phyloP scores from a whole-genome alignment of 2,113 vertebrate species.

The Pterocles orientalis region DNA sequence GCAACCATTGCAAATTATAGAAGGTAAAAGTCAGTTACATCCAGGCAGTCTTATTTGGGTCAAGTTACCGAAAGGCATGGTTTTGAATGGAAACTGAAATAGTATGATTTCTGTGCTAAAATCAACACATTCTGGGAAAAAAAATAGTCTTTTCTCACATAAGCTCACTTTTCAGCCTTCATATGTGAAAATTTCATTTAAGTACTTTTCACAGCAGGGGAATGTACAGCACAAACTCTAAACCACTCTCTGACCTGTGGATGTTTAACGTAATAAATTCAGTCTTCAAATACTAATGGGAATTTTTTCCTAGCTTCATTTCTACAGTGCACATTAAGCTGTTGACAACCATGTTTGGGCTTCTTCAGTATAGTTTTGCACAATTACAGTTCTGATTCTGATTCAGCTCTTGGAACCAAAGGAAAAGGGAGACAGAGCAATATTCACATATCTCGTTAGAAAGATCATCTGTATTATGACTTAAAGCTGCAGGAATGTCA shows the following conservation, averaged over 20 bases:
- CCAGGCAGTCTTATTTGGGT: background rate
- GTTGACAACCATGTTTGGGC: background rate
- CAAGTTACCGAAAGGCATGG: background rate
- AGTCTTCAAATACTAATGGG: background rate
- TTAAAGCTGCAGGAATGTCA: background rate
- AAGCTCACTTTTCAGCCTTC: background rate
- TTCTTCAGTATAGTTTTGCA: background rate
- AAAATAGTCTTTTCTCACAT: background rate
- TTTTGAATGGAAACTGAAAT: background rate
- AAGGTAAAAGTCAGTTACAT: background rate
- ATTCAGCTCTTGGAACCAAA: background rate
- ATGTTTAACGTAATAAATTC: background rate
- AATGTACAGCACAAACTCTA: background rate
- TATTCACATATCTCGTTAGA: background rate
- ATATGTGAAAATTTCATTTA: background rate
- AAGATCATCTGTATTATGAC: background rate
- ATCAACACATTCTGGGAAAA: background rate
- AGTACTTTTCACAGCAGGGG: background rate
- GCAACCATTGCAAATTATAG: background rate
- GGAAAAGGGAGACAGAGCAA: background rate
- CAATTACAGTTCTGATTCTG: background rate
- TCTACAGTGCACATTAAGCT: background rate
- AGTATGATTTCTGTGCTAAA: background rate
- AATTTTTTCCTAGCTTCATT: background rate
- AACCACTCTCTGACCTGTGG: background rate